Evolutionary conservation across 2,797 vertebrate species (phyloP).

Genomic region (Gambelia wislizenii): DNA sequence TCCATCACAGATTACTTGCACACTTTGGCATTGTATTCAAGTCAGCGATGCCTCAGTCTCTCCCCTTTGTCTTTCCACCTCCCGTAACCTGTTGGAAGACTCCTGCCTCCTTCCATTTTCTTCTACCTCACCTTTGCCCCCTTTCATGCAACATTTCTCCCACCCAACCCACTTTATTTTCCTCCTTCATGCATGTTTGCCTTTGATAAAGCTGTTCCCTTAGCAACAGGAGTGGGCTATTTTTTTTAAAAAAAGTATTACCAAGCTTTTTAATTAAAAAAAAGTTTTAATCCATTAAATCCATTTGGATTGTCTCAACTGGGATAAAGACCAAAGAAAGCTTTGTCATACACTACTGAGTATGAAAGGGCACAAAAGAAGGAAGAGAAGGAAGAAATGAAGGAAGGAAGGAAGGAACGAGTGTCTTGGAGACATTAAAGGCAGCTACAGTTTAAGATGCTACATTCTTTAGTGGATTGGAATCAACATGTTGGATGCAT

Average conservation of each 20-base stretch:
- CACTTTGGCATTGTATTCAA: not conserved
- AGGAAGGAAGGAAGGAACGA: not conserved
- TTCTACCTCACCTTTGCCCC: not conserved
- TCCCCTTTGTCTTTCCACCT: not conserved
- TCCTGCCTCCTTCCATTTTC: not conserved
- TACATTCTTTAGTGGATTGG: not conserved
- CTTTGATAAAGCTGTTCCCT: conserved; percentile 40
- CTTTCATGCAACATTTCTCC: not conserved
- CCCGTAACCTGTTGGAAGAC: not conserved
- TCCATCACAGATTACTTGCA: not conserved
- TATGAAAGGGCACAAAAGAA: not conserved
- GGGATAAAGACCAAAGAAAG: not conserved
- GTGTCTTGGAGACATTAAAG: not conserved
- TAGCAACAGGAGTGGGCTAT: not conserved
- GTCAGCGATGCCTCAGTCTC: too few relatives aligned
- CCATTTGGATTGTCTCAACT: not conserved
- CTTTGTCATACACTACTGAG: not conserved
- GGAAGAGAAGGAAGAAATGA: not conserved
- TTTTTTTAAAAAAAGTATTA: not conserved
- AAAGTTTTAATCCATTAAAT: conserved; percentile 32
- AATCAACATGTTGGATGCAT: not conserved
- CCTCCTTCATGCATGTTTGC: conserved; percentile 12
- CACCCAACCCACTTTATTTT: not conserved
- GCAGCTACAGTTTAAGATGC: not conserved
- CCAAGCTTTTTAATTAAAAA: conserved; percentile 17